Evolutionary conservation across 2,113 vertebrate genomes (phyloP).

Genomic region (Ceyx melanurus): DNA sequence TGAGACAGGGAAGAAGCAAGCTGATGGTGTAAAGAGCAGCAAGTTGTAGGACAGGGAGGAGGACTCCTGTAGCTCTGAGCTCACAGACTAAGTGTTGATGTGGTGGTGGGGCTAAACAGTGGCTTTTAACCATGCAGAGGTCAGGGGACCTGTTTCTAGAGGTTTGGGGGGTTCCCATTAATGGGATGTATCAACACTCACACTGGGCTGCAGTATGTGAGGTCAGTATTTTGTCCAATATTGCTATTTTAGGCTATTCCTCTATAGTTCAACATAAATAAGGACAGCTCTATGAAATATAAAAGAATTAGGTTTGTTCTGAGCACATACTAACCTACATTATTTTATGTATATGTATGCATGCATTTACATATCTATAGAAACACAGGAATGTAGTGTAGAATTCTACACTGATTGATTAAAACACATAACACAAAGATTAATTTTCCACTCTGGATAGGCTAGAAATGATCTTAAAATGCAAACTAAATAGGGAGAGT

Average conservation of each 20-base stretch:
- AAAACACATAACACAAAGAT: not conserved
- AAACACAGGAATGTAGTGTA: not conserved
- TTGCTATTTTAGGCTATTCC: not conserved
- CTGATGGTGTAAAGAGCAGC: not conserved
- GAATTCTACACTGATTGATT: not conserved
- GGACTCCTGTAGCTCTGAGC: not conserved
- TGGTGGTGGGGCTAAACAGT: not conserved
- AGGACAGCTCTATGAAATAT: not conserved
- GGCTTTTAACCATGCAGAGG: not conserved
- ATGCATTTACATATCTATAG: not conserved
- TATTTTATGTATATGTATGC: not conserved
- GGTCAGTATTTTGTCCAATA: not conserved
- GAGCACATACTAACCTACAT: not conserved
- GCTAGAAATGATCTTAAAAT: not conserved
- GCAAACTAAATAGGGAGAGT: not conserved
- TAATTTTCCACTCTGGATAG: not conserved
- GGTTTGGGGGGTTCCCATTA: not conserved
- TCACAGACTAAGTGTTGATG: not conserved
- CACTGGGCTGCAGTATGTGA: not conserved
- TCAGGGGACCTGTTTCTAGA: not conserved
- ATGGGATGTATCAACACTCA: not conserved
- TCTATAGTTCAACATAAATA: not conserved
- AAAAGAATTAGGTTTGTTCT: not conserved
- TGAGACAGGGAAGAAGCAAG: fast-evolving
- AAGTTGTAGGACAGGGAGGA: not conserved